A percentile compares a stretch with the other conserved stretches of the same genome.
phyloP scores from a whole-genome alignment of 2,113 vertebrate species.

The Trochalopteron elliotii region DNA sequence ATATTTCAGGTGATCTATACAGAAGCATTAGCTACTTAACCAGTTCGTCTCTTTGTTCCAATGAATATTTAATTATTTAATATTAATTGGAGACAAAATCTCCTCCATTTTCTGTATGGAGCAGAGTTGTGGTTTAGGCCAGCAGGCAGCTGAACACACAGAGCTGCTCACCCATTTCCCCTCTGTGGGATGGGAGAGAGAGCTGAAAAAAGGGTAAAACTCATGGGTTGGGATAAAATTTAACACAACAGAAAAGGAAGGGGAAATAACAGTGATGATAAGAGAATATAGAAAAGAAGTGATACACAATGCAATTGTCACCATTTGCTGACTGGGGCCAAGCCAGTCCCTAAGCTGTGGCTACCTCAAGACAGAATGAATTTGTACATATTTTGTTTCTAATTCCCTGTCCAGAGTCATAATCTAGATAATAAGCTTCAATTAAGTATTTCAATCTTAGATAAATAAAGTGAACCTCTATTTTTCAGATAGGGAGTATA shows the following conservation, averaged over 20 bases:
- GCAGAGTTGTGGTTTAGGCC: background rate
- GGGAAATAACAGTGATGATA: background rate
- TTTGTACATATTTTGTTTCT: background rate
- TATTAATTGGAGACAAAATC: background rate
- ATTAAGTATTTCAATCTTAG: background rate
- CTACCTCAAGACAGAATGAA: background rate
- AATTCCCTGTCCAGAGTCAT: background rate
- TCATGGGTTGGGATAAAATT: background rate
- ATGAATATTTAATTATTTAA: slow-evolving; percentile 19
- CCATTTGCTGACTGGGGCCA: background rate
- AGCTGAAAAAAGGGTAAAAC: background rate
- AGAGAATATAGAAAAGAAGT: background rate
- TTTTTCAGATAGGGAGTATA: background rate
- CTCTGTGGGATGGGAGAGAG: background rate
- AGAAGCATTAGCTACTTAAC: slow-evolving; percentile 21
- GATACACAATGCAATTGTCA: background rate
- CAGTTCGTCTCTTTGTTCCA: background rate
- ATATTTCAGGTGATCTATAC: background rate
- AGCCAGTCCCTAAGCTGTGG: background rate
- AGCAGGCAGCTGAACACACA: background rate
- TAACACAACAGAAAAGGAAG: background rate
- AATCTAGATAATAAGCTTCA: background rate
- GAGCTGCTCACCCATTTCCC: background rate
- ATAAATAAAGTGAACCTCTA: rapidly evolving
- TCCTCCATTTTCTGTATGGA: background rate